Percentiles rank a stretch among this genome's conserved stretches.
phyloP scores from a whole-genome alignment of 2,888 invertebrate genomes.

The Entomobrya proxima region DNA sequence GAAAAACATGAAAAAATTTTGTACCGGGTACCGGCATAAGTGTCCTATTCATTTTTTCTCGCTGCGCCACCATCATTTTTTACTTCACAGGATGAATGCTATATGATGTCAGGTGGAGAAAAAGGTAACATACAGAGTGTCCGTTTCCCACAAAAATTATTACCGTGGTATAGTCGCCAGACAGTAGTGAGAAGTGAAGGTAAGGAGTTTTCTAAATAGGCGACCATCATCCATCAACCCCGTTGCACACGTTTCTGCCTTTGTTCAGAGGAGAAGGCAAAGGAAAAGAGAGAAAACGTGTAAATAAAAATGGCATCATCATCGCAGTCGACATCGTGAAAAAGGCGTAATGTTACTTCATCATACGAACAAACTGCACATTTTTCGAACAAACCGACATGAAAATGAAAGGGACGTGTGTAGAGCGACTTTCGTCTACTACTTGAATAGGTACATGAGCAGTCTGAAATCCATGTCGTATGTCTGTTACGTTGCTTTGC shows the following conservation, averaged over 20 bases:
- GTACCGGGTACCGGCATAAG: constrained; percentile 3
- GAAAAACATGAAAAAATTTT: constrained; percentile 8
- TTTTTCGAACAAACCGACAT: background rate
- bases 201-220: background rate
- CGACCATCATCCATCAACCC: background rate
- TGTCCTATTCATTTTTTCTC: background rate
- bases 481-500: no score
- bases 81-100: background rate
- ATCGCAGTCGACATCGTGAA: no score
- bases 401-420: constrained; percentile 20
- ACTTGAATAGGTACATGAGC: no score
- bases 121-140: constrained; percentile 22
- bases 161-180: background rate
- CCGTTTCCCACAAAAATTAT: constrained; percentile 30
- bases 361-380: background rate
- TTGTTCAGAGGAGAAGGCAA: background rate
- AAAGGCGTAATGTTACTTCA: background rate
- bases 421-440: background rate
- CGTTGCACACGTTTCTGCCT: background rate
- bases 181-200: background rate
- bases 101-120: background rate
- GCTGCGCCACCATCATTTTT: constrained; percentile 3
- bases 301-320: constrained; percentile 6
- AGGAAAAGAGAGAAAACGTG: no score
- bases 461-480: no score